A percentile compares a stretch with the other conserved stretches of the same genome.
Evolutionary conservation across 2,888 invertebrate genomes (phyloP).

Genomic region (Melieria picta): DNA sequence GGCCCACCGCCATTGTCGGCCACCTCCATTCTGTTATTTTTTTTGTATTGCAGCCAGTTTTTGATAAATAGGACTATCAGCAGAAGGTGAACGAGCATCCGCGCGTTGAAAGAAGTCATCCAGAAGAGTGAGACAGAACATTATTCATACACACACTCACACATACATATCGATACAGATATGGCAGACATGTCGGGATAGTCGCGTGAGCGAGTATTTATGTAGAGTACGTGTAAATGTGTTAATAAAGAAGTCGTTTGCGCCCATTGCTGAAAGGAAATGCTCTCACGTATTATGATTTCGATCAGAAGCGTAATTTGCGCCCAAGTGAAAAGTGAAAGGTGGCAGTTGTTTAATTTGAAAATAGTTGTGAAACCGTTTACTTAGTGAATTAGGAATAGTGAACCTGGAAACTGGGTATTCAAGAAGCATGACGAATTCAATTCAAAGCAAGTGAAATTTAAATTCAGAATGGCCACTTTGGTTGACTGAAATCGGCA

Average conservation of each 20-base stretch:
- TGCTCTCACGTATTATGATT: constrained; percentile 47
- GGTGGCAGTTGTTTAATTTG: background rate
- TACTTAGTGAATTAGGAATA: too few relatives aligned
- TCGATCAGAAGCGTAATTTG: background rate
- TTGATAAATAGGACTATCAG: constrained; percentile 48
- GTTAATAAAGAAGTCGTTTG: constrained; percentile 51
- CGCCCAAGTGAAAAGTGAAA: background rate
- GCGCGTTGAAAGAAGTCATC: constrained; percentile 21
- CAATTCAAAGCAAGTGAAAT: too few relatives aligned
- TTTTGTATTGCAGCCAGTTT: constrained; percentile 29
- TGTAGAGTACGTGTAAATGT: constrained; percentile 22
- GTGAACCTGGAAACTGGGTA: too few relatives aligned
- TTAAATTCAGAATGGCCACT: too few relatives aligned
- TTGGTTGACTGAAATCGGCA: too few relatives aligned
- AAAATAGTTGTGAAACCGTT: too few relatives aligned
- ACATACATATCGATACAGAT: background rate
- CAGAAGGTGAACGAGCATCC: background rate
- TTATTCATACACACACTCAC: too few relatives aligned
- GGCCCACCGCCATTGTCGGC: background rate
- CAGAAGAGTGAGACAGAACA: background rate
- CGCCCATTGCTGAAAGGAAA: constrained; percentile 47
- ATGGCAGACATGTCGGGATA: constrained; percentile 40
- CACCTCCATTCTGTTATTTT: constrained; percentile 3
- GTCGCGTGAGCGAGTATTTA: constrained; percentile 39
- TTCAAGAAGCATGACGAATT: too few relatives aligned